Base-by-base conservation (phyloP, 2,888 invertebrate genomes). In the Eucriotettix oculatus region DNA sequence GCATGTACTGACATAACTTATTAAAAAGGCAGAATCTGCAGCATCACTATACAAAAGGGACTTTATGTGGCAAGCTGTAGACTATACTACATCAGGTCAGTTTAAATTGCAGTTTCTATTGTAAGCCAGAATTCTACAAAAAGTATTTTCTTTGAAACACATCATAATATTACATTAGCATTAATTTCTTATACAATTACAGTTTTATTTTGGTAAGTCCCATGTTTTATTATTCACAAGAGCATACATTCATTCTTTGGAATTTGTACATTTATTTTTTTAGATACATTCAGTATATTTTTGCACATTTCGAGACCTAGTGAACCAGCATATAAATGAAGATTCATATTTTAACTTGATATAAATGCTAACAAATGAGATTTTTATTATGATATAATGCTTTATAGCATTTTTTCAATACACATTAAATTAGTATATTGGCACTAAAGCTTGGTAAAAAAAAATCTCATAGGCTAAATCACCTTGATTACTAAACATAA, bases 211-310 rank as follows among this genome's bases (percentile, higher is more conserved):
- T 54, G 29, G n/a, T 54, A 17, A 54, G 12, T 48, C 54, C 16
- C 29, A 54, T 54, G 11, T 16, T 16, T 17, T 54, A 54, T 54
- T 62, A 62, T 62, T 62, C 58, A 62, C 62, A 56, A 58, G 59
- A 55, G 40, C 57, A 56, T 60, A 57, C 62, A 60, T 57, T 58
- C 60, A 62, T 57, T 62, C 62, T 62, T 62, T 62, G 62, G 62
- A 60, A 60, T 62, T 62, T 62, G 62, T 62, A 62, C 62, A 62
- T 54, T 29, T 29, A 29, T 60, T 58, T 60, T 57, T 61, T 61
- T 48, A 42, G 56, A 57, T 61, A 11, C 43, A 58, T 52, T 56
- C 52, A 17, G 29, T 29, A 29, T 29, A 29, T 29, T 29, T 29
- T 29, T 29, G 29, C 43, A 40, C 43, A 59, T 59, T 52, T 56